Base-by-base conservation (phyloP, 2,888 invertebrate genomes). In the Lobophora halterata region DNA sequence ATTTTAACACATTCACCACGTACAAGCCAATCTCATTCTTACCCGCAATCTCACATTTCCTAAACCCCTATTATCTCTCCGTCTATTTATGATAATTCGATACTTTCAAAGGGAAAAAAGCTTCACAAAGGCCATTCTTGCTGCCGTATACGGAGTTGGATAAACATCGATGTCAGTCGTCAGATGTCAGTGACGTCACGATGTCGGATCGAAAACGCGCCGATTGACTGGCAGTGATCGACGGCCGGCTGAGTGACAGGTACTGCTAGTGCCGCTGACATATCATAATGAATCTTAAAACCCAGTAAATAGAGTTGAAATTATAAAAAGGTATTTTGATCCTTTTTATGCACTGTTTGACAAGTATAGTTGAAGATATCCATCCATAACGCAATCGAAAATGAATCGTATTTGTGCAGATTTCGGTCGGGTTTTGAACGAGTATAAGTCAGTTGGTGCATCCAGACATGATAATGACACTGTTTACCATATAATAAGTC, bases 401-500 rank as follows among this genome's bases (percentile, higher is more conserved):
- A 28, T 45, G 37, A 38, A 38, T 27, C 42, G 26, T 48, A 42
- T 29, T 8, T 18, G 17, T 8, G 17, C 5, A 34, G 17, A 23
- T 8, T 40, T 54, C 37, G 44, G 48, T 45, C 25, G 17, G 20
- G 23, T 28, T 41, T 38, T 13, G 36, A 31, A 20, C 33, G n/a
- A 18, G 5, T 12, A 10, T 5, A 9, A 31, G 30, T n/a, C 40
- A 43, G 67, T 57, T 63, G 66, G 65, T 63, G 67, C 63, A 64
- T 61, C 65, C 58, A 71, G 80, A 82, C 80, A 86, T 85, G 82
- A 76, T 83, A 85, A 85, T 81, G 75, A 65, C 64, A 59, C 78
- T 77, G 76, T 70, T 85, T 85, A 78, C 76, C 85, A 85, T 86
- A 83, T 83, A 83, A 83, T 82, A 81, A 78, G 73, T 73, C 71